Conservation (phyloP, 35 echinoderm and acorn worm genomes). For the Lytechinus variegatus region DNA sequence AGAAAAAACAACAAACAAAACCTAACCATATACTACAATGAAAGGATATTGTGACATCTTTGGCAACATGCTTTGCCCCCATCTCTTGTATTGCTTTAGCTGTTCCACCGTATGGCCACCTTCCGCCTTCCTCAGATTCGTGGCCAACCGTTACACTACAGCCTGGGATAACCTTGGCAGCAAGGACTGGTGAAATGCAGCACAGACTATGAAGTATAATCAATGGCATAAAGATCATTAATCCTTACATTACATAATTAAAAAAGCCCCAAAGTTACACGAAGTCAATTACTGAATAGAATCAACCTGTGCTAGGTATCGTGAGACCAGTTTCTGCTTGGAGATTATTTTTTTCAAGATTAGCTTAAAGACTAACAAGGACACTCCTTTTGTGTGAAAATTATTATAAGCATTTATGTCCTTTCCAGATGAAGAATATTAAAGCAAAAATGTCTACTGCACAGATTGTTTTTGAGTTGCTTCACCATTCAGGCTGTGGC, state of each 20-base stretch:
- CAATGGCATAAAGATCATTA: not conserved
- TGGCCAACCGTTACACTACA: constrained; percentile 93
- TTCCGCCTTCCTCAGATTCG: constrained; percentile 86
- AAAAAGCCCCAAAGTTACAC: no score
- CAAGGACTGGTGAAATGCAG: constrained; percentile 93
- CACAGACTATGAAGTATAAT: constrained; percentile 63
- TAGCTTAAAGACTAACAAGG: no score
- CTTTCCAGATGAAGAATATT: no score
- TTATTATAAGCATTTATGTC: no score
- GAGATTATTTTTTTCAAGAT: no score
- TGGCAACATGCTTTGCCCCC: constrained; percentile 85
- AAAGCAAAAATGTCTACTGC: no score
- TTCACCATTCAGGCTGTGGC: no score
- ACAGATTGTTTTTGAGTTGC: no score
- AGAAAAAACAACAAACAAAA: not conserved
- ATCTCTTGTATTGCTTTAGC: constrained; percentile 85
- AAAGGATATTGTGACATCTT: constrained; percentile 95
- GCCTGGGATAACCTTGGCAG: constrained; percentile 83
- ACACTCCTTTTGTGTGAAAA: no score
- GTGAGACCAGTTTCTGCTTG: no score
- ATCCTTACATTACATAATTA: not conserved
- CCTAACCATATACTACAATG: not conserved
- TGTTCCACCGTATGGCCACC: constrained; percentile 88
- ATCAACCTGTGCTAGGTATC: no score
- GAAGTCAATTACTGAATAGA: no score